phyloP scores from a whole-genome alignment of 2,113 vertebrate species.

The Phrynocephalus versicolor region DNA sequence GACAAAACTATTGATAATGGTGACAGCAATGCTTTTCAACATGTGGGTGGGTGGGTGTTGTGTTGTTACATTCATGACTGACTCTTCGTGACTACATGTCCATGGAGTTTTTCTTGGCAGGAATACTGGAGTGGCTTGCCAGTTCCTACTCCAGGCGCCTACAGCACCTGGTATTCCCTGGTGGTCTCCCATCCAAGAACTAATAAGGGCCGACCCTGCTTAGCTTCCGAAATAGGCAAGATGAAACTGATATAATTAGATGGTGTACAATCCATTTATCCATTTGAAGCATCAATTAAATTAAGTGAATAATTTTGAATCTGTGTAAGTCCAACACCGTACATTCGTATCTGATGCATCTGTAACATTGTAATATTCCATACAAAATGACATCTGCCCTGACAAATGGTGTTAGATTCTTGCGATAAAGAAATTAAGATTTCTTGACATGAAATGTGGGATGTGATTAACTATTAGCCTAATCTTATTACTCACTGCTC shows the following conservation, averaged over 20 bases:
- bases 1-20: not conserved
- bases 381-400: not conserved
- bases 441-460: not conserved
- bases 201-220: too few species aligned
- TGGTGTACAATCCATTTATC: not conserved
- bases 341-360: conserved; percentile 2
- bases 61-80: too few species aligned
- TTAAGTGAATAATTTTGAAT: not conserved
- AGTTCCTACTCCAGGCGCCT: too few species aligned
- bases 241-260: conserved; percentile 4
- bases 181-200: too few species aligned
- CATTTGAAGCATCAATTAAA: not conserved
- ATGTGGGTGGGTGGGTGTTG: too few species aligned
- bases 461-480: conserved; percentile 11
- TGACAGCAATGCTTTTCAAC: not conserved
- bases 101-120: too few species aligned
- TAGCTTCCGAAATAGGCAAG: too few species aligned
- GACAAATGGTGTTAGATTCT: not conserved
- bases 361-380: not conserved
- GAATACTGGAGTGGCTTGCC: too few species aligned
- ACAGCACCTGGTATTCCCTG: too few species aligned
- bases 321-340: not conserved
- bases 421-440: not conserved
- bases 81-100: too few species aligned
- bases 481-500: not conserved